Base-by-base conservation (phyloP, 2,797 vertebrate species). In the Tiaroga cobitis region DNA sequence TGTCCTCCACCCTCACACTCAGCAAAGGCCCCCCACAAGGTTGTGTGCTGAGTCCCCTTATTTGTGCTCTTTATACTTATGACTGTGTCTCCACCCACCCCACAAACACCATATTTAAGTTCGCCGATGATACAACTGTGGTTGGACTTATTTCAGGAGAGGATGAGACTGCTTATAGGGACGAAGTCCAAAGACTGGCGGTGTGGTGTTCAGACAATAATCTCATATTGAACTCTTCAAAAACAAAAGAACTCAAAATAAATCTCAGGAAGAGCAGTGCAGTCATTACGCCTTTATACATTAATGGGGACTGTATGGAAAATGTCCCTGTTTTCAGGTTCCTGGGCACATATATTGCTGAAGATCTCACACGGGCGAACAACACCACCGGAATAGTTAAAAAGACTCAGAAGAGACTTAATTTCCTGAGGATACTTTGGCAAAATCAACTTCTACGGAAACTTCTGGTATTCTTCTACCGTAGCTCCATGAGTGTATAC, bases 101-200 rank as follows among this genome's bases (percentile, higher is more conserved):
- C 3, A 54, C 51, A 54, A 21, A 54, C 7, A 54, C 3, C 51
- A 15, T 46, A 5, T 46, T 43, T 43, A 51, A 51, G 49, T 51
- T 19, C 0, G 7, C 51, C 2, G 2, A 21, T 8, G 8, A 61
- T 5, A 61, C 24, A 61, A 13, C 10, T 6, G 59, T 43, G 6
- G 63, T 69, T 69, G 26, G 79, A 46, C 65, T 49, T 21, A 8
- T 69, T 41, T 68, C 43, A 54, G 46, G 19, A 34, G 65, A 41
- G 26, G 26, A 81, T 41, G 13, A 81, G 63, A 26, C 3, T 11
- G 63, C 39, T 26, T 69, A 81, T 26, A 81, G 24, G 15, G 4
- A 81, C 4, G 29, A 81, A 49, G 19, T 68, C 29, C 26, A 34
- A 54, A 70, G 65, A 81, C 19, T 51, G 46, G 65, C 46, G 70